Evolutionary conservation across 2,888 invertebrate species (phyloP).

Genomic region (Sinelater perroti): DNA sequence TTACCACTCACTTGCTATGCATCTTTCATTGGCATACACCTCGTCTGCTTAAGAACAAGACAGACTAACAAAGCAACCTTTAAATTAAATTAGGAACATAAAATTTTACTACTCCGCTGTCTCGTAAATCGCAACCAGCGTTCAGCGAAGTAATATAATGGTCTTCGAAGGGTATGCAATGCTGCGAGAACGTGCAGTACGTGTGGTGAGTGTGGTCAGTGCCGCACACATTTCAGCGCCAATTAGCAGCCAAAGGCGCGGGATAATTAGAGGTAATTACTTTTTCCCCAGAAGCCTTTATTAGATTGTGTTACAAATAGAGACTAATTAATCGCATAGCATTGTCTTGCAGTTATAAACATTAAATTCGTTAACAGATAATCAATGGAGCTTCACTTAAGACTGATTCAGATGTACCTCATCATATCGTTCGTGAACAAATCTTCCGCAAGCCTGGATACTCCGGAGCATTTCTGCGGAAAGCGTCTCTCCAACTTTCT

Average conservation of each 20-base stretch:
- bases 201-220: background rate
- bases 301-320: too few species aligned
- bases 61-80: background rate
- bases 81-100: conserved; percentile 6
- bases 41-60: background rate
- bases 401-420: background rate
- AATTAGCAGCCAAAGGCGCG: background rate
- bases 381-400: background rate
- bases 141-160: background rate
- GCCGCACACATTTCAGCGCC: background rate
- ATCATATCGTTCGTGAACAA: background rate
- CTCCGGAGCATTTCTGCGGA: conserved; percentile 1
- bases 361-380: background rate
- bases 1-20: background rate
- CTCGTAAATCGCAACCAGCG: conserved; percentile 3
- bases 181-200: background rate
- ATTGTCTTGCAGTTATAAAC: background rate
- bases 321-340: too few species aligned
- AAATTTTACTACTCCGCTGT: conserved; percentile 8
- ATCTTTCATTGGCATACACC: background rate
- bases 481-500: conserved; percentile 5
- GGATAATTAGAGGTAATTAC: too few species aligned
- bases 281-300: too few species aligned
- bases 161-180: background rate
- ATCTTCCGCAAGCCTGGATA: background rate